Conservation (phyloP, 1,140 invertebrate species). For the Cydia fagiglandana region DNA sequence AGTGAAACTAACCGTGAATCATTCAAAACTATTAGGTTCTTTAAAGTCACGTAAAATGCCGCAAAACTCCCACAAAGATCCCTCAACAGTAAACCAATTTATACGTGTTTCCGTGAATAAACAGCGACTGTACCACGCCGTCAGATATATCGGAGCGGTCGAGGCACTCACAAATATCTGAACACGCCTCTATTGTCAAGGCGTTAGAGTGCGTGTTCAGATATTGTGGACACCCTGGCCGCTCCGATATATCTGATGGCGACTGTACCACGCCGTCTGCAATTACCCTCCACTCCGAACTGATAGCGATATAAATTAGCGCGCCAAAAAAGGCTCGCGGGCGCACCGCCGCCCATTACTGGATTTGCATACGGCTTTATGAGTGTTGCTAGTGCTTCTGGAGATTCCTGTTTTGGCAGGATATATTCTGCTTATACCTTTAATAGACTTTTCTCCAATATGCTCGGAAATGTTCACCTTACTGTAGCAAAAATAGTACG, state of each 20-base stretch:
- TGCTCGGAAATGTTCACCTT: too few relatives aligned
- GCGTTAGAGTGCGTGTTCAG: too few relatives aligned
- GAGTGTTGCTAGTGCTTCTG: slow-evolving; percentile 29
- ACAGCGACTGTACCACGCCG: neutral
- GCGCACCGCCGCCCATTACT: slow-evolving; percentile 53
- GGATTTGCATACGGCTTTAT: slow-evolving; percentile 58
- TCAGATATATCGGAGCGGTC: too few relatives aligned
- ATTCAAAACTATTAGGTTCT: too few relatives aligned
- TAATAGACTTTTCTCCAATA: too few relatives aligned
- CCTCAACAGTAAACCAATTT: neutral
- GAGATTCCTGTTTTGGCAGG: neutral
- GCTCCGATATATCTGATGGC: too few relatives aligned
- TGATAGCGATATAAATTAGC: slow-evolving; percentile 58
- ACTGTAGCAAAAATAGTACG: too few relatives aligned
- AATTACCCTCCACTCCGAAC: slow-evolving; percentile 32
- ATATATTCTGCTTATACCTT: neutral
- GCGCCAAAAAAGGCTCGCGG: slow-evolving; percentile 52
- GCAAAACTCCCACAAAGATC: neutral
- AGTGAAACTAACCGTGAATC: too few relatives aligned
- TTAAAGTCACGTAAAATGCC: neutral
- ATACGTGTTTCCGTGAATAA: neutral
- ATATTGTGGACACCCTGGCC: too few relatives aligned
- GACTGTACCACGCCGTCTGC: neutral
- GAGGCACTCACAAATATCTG: too few relatives aligned
- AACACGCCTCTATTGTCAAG: too few relatives aligned